Conservation (phyloP, 2,113 vertebrate species). For the Catagonus wagneri region DNA sequence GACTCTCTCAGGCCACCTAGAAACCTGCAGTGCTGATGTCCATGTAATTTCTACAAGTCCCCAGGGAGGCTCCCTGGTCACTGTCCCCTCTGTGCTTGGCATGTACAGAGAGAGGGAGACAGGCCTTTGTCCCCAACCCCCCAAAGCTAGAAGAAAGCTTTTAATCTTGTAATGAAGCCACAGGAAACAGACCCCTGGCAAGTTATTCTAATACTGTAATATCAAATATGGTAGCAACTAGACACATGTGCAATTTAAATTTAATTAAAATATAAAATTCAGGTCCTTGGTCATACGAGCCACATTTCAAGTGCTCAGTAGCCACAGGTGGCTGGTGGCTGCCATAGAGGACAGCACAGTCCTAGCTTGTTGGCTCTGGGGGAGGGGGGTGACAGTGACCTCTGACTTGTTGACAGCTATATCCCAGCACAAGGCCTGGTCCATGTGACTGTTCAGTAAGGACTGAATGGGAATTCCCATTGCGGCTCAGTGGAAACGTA, state of each 20-base stretch:
- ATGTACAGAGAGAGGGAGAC: not conserved
- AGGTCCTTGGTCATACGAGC: not conserved
- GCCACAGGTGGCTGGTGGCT: not conserved
- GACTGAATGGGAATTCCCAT: not conserved
- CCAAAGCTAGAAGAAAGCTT: not conserved
- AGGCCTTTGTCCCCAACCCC: not conserved
- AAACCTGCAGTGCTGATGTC: not conserved
- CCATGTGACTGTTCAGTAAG: not conserved
- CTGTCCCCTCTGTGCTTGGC: not conserved
- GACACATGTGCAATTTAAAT: not conserved
- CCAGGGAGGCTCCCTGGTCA: not conserved
- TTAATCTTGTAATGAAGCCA: not conserved
- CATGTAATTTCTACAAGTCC: not conserved
- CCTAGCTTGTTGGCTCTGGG: no score
- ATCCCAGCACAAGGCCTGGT: not conserved
- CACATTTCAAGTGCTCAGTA: not conserved
- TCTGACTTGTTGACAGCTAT: not conserved
- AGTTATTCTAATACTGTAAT: not conserved
- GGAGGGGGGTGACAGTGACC: no score
- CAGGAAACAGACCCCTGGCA: not conserved
- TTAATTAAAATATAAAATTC: not conserved
- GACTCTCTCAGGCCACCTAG: not conserved
- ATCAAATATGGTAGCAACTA: not conserved
- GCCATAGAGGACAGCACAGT: accelerated
- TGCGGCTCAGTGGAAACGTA: not conserved